A percentile compares a stretch with the other conserved stretches of the same genome.
These are phyloP conservation scores for Portevinia maculata DNA, from an alignment of 2,888 invertebrate species.

Conservation along the genomic window DNA sequence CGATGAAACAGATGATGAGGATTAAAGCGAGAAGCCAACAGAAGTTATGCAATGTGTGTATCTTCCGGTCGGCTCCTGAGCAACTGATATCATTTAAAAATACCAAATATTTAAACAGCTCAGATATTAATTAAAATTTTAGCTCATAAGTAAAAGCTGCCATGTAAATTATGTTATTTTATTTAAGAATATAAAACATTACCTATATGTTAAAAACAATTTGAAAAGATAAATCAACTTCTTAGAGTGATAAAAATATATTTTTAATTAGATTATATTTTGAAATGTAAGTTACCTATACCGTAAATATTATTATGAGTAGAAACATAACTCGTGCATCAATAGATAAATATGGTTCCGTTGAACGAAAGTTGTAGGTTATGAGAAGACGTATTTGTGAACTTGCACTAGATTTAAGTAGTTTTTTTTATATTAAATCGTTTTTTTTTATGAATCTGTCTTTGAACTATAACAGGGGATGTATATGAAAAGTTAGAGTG, in stretches of 20 bases:
- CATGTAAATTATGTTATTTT: slow-evolving; percentile 62
- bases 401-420: slow-evolving; percentile 10
- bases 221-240: not conserved
- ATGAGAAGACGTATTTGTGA: not conserved
- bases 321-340: not conserved
- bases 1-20: slow-evolving; percentile 76
- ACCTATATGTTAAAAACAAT: slow-evolving; percentile 23
- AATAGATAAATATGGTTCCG: slow-evolving; percentile 11
- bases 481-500: not conserved
- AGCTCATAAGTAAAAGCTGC: slow-evolving; percentile 58
- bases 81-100: slow-evolving; percentile 62
- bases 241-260: slow-evolving; percentile 46
- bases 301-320: slow-evolving; percentile 5
- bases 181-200: slow-evolving; percentile 8
- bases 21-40: slow-evolving; percentile 13
- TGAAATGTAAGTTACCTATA: not conserved
- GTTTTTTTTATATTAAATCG: slow-evolving; percentile 38
- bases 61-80: slow-evolving; percentile 22
- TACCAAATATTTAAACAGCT: slow-evolving; percentile 56
- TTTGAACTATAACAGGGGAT: not conserved
- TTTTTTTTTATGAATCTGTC: slow-evolving; percentile 34
- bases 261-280: slow-evolving; percentile 24
- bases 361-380: not conserved
- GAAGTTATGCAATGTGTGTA: slow-evolving; percentile 8
- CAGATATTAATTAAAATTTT: slow-evolving; percentile 37